These are phyloP conservation scores for Willowsia nigromaculata DNA, from an alignment of 2,888 invertebrate species.

Conservation along the genomic window DNA sequence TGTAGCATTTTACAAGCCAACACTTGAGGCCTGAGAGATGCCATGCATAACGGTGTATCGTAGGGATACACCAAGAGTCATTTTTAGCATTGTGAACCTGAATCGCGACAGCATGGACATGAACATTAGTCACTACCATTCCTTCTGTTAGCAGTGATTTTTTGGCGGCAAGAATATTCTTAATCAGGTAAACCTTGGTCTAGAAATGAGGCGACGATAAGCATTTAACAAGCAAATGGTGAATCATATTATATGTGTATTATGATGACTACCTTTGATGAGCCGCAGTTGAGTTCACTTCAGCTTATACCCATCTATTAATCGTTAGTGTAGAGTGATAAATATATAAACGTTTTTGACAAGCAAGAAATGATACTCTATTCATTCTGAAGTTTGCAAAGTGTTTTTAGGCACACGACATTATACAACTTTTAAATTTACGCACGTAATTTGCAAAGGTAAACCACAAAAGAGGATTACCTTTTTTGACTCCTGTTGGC, in stretches of 20 bases:
- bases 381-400: background rate
- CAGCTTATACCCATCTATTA: too few relatives aligned
- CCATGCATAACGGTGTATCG: background rate
- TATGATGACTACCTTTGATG: constrained; percentile 30
- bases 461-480: background rate
- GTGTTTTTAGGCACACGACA: background rate
- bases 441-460: background rate
- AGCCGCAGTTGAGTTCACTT: constrained; percentile 9
- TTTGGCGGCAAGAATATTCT: background rate
- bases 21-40: background rate
- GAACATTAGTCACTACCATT: background rate
- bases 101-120: background rate
- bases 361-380: background rate
- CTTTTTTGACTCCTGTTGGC: background rate
- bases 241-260: background rate
- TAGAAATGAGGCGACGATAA: constrained; percentile 32
- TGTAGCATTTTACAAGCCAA: background rate
- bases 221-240: constrained; percentile 32
- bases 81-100: background rate
- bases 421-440: background rate
- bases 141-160: background rate
- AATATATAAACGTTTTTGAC: background rate
- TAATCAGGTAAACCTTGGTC: constrained; percentile 58
- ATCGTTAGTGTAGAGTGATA: background rate
- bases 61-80: background rate